These are phyloP conservation scores for Ceyx margarethae DNA, from an alignment of 2,113 vertebrate genomes.

Conservation along the genomic window DNA sequence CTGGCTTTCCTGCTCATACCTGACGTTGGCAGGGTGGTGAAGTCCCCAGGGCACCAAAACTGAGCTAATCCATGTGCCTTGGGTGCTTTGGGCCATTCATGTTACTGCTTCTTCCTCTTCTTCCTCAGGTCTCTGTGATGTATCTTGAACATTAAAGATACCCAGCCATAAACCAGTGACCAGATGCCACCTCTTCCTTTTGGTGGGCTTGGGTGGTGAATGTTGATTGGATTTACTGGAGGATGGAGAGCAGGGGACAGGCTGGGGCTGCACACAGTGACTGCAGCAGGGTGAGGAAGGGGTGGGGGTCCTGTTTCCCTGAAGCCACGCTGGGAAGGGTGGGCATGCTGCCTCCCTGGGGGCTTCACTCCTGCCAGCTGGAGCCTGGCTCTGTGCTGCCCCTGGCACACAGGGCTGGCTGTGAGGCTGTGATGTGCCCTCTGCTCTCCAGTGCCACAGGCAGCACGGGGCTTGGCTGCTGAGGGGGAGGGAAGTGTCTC, in stretches of 20 bases:
- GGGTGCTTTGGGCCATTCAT: background rate
- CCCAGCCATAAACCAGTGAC: background rate
- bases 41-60: background rate
- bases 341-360: background rate
- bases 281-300: background rate
- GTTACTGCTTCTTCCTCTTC: background rate
- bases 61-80: background rate
- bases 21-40: background rate
- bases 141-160: slow-evolving; percentile 21
- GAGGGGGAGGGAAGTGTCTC: background rate
- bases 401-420: fast-evolving
- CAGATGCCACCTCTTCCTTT: background rate
- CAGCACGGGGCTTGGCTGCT: background rate
- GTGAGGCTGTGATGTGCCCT: background rate
- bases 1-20: background rate
- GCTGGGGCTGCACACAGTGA: background rate
- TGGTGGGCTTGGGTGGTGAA: background rate
- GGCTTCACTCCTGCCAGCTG: background rate
- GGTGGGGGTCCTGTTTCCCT: background rate
- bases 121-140: background rate
- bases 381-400: background rate
- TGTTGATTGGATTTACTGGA: background rate
- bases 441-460: background rate
- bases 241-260: background rate
- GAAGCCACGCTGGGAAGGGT: background rate